A percentile compares a stretch with the other conserved stretches of the same genome.
These are phyloP conservation scores for Drosophila fungiperda DNA, from an alignment of 2,888 invertebrate species.

Conservation along the genomic window DNA sequence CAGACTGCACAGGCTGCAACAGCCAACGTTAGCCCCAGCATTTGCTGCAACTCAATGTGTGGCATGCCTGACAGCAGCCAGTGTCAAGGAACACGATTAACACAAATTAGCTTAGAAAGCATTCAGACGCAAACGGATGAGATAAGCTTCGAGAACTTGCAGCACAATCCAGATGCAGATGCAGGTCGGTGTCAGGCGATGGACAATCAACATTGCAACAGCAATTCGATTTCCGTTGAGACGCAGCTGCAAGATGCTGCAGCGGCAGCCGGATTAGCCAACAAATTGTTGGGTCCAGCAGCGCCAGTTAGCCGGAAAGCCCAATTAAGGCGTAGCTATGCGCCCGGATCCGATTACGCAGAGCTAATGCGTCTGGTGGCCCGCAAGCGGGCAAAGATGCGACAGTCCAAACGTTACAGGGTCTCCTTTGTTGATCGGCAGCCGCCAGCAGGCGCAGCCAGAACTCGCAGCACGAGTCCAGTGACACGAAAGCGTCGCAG, in stretches of 20 bases:
- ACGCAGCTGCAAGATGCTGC: not conserved
- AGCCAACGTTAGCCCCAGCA: not conserved
- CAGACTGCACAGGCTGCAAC: constrained; percentile 6
- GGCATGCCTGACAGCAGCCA: not conserved
- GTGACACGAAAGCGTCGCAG: not conserved
- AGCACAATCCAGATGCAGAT: not conserved
- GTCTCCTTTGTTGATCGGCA: constrained; percentile 13
- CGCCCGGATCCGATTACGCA: constrained; percentile 37
- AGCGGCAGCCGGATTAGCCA: not conserved
- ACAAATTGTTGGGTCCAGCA: not conserved
- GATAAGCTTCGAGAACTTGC: not conserved
- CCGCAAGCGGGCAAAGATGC: constrained; percentile 21
- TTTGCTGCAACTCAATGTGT: not conserved
- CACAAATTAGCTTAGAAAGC: not conserved
- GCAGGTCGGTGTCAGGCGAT: not conserved
- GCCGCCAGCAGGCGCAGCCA: not conserved
- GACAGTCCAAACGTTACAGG: not conserved
- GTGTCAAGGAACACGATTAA: not conserved
- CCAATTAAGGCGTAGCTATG: not conserved
- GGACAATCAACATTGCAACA: too few relatives aligned
- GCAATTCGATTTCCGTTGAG: not conserved
- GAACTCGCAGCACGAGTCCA: constrained; percentile 2
- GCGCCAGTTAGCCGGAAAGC: not conserved
- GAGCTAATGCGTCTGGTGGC: constrained; percentile 56
- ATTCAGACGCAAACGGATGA: not conserved